phyloP scores from a whole-genome alignment of 2,113 vertebrate genomes.

The Syngnathus scovelli region DNA sequence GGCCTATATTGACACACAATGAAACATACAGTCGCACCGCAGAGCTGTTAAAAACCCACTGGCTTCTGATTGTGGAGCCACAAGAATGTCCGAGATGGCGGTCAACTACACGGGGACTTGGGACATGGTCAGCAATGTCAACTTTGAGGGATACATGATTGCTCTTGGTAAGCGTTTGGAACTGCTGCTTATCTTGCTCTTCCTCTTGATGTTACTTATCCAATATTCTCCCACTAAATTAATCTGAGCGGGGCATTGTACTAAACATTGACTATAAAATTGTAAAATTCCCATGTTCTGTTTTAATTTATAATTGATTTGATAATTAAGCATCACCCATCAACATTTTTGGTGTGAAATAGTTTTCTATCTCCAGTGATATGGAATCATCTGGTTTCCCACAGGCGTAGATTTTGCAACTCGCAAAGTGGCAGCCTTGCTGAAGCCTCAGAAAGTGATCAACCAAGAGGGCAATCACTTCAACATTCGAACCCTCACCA shows the following conservation, averaged over 20 bases:
- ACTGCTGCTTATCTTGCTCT: neutral
- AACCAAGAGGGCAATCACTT: constrained; percentile 80
- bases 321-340: neutral
- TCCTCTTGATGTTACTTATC: too few relatives aligned
- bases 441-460: constrained; percentile 87
- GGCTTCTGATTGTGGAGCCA: constrained; percentile 6
- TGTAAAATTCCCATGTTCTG: too few relatives aligned
- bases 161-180: constrained; percentile 72
- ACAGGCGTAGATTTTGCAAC: constrained; percentile 84
- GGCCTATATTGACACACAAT: constrained; percentile 52
- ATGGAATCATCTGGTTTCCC: constrained; percentile 3
- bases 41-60: neutral
- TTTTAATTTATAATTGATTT: too few relatives aligned
- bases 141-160: constrained; percentile 81
- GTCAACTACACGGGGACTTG: constrained; percentile 79
- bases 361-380: neutral
- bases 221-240: too few relatives aligned
- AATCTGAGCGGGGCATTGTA: too few relatives aligned
- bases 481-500: constrained; percentile 74
- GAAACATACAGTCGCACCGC: constrained; percentile 15
- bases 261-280: too few relatives aligned
- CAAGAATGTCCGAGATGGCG: constrained; percentile 63
- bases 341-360: neutral
- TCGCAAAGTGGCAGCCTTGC: constrained; percentile 77
- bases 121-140: constrained; percentile 79